These are phyloP conservation scores for Mustela nigripes DNA, from an alignment of 2,113 vertebrate species.

Conservation along the genomic window DNA sequence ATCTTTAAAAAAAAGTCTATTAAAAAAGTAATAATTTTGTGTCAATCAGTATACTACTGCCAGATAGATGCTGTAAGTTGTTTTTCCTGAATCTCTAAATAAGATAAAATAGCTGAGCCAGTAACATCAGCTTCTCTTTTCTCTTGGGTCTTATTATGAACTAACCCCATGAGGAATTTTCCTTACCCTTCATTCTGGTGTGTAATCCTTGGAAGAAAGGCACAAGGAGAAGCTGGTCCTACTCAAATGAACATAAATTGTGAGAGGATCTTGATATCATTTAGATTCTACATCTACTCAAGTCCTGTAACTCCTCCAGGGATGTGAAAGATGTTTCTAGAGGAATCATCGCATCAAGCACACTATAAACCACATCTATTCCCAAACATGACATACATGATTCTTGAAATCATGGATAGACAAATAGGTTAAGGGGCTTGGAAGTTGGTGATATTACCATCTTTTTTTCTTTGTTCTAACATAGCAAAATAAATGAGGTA, in stretches of 20 bases:
- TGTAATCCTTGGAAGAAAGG: background rate
- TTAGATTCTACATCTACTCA: background rate
- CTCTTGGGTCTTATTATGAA: background rate
- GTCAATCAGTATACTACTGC: background rate
- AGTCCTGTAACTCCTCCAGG: background rate
- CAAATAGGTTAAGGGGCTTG: background rate
- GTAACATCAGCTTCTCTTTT: background rate
- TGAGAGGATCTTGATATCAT: background rate
- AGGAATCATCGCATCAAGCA: background rate
- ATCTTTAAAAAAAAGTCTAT: too few species aligned
- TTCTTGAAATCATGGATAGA: background rate
- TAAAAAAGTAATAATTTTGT: conserved; percentile 18
- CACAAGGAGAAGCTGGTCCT: background rate
- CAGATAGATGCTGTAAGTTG: background rate
- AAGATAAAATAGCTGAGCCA: background rate
- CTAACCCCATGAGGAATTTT: background rate
- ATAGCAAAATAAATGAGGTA: background rate
- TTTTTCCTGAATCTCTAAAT: background rate
- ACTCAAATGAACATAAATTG: background rate
- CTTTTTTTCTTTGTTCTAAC: background rate
- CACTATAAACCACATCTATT: background rate
- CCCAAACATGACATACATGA: background rate
- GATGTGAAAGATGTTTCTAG: background rate
- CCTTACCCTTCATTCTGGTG: background rate
- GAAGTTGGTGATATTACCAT: background rate